Percentiles rank a stretch among this genome's conserved stretches.
phyloP scores from a whole-genome alignment of 2,888 invertebrate species.

The Xanthorhoe designata region DNA sequence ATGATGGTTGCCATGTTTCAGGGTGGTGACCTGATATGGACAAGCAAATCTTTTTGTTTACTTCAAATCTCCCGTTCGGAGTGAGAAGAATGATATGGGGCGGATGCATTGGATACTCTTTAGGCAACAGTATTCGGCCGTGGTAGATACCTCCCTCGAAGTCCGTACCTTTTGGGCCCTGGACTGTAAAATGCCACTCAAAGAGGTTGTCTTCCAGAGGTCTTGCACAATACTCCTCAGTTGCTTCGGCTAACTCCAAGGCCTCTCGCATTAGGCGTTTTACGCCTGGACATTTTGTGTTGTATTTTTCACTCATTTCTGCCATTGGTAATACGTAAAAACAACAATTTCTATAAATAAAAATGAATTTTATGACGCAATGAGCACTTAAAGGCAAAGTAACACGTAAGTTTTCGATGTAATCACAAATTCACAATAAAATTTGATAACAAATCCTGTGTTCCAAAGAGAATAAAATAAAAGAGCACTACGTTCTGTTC shows the following conservation, averaged over 20 bases:
- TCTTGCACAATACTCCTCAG: conserved; percentile 95
- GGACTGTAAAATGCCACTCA: conserved; percentile 98
- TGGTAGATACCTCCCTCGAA: conserved; percentile 97
- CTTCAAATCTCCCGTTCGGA: conserved; percentile 97
- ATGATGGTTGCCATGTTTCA: conserved; percentile 99
- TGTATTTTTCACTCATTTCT: conserved; percentile 79
- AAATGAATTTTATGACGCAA: conserved; percentile 54
- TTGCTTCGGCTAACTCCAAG: conserved; percentile 92
- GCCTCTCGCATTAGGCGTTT: conserved; percentile 97
- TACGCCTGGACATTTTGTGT: conserved; percentile 90
- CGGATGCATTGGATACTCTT: conserved; percentile 99
- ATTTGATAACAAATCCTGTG: conserved; percentile 61
- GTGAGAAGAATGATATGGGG: conserved; percentile 97
- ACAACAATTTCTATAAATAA: conserved; percentile 17
- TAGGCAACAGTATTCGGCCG: conserved; percentile 95
- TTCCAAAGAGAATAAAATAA: too few species aligned
- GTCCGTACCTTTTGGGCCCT: conserved; percentile 94
- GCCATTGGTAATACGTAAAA: conserved; percentile 56
- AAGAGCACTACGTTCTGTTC: too few species aligned
- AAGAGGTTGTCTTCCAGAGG: conserved; percentile 98
- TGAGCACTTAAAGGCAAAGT: conserved; percentile 46
- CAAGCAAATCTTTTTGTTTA: conserved; percentile 96
- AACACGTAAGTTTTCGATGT: conserved; percentile 62
- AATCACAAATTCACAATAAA: conserved; percentile 66
- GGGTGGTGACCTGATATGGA: conserved; percentile 98